Evolutionary conservation across 2,888 invertebrate genomes (phyloP).

Genomic region (Drosophila aldrichi): DNA sequence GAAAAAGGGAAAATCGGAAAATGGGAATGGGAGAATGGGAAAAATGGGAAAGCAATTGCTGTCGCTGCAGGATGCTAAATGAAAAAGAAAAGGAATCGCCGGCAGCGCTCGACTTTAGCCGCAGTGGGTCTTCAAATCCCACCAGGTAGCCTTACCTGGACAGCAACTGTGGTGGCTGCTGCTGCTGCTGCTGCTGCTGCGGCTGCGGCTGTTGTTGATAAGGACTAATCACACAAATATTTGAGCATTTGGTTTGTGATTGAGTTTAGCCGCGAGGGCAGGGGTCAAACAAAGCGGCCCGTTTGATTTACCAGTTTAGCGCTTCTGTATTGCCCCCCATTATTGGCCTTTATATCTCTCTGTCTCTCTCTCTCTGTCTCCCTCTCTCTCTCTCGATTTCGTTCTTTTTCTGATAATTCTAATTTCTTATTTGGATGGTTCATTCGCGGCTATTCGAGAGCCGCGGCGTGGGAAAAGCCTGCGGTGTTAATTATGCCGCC

Average conservation of each 20-base stretch:
- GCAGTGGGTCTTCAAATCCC: constrained; percentile 62
- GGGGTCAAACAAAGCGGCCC: constrained; percentile 56
- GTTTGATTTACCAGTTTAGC: constrained; percentile 79
- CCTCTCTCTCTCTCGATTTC: neutral
- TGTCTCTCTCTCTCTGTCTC: neutral
- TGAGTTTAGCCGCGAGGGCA: constrained; percentile 57
- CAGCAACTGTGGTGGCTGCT: constrained; percentile 27
- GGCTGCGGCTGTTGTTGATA: constrained; percentile 67
- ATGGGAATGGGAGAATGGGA: constrained; percentile 43
- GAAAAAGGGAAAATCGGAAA: constrained; percentile 28
- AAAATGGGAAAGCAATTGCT: constrained; percentile 71
- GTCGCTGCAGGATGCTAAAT: constrained; percentile 75
- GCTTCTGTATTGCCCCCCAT: constrained; percentile 77
- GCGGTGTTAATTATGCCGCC: constrained; percentile 78
- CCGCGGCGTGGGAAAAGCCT: constrained; percentile 78
- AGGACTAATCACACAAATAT: constrained; percentile 84
- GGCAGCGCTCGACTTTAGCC: constrained; percentile 72
- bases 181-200: constrained; percentile 31
- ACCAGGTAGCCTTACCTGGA: constrained; percentile 22
- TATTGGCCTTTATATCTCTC: constrained; percentile 18
- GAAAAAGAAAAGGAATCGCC: constrained; percentile 64
- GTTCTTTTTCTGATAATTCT: constrained; percentile 42
- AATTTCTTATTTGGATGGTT: constrained; percentile 65
- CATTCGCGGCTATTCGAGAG: constrained; percentile 60
- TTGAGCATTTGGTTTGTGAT: constrained; percentile 79